phyloP scores from a whole-genome alignment of 2,888 invertebrate genomes.

The Heliconius cydno region DNA sequence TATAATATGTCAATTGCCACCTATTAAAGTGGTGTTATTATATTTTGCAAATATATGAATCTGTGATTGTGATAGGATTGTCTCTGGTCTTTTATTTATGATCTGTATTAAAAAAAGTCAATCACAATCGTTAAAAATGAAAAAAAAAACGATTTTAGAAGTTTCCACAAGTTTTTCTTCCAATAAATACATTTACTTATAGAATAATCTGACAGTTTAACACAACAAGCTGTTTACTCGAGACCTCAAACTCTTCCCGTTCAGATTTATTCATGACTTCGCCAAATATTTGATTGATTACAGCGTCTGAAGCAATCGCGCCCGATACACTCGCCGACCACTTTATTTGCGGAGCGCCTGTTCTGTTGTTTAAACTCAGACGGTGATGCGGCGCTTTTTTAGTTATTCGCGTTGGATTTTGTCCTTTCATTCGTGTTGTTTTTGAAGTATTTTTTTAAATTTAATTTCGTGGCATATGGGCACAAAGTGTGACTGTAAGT shows the following conservation, averaged over 20 bases:
- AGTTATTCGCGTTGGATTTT: conserved; percentile 30
- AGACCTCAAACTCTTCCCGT: conserved; percentile 57
- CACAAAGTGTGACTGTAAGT: neutral
- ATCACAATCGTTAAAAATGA: too few species aligned
- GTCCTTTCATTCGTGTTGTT: conserved; percentile 17
- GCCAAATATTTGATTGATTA: conserved; percentile 81
- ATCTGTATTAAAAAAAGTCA: too few species aligned
- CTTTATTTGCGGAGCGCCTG: conserved; percentile 74
- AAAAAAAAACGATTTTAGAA: too few species aligned
- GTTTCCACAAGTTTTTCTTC: too few species aligned
- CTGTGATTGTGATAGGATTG: too few species aligned
- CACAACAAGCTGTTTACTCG: conserved; percentile 45
- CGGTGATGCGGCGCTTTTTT: conserved; percentile 66
- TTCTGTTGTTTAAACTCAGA: conserved; percentile 72
- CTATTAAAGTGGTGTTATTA: neutral
- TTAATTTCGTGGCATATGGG: neutral
- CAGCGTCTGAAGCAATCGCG: conserved; percentile 72
- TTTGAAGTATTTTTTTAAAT: neutral
- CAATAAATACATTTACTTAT: neutral
- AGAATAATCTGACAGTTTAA: conserved; percentile 6
- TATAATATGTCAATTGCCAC: neutral
- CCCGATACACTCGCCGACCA: conserved; percentile 75
- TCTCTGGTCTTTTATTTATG: too few species aligned
- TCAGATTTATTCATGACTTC: conserved; percentile 78
- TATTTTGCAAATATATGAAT: too few species aligned